Evolutionary conservation across 2,797 vertebrate genomes (phyloP).

Genomic region (Brachyrhaphis roseni): DNA sequence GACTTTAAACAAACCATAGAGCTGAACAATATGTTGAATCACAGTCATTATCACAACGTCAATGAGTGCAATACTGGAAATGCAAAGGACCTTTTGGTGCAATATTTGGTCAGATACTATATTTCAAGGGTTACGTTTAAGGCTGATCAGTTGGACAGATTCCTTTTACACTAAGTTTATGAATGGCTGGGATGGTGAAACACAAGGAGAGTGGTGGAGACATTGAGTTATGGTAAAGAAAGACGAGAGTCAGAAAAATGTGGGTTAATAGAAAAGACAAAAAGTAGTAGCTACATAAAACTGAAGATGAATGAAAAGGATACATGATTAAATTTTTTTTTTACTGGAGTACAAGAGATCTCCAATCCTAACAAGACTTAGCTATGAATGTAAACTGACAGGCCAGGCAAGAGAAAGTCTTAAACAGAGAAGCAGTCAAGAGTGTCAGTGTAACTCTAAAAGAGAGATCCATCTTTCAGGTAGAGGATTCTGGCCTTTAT

Average conservation of each 20-base stretch:
- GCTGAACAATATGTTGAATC: not conserved
- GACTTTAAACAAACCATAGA: not conserved
- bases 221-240: not conserved
- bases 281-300: not conserved
- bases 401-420: too few species aligned
- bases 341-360: not conserved
- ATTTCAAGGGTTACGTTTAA: not conserved
- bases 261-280: not conserved
- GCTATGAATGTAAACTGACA: too few species aligned
- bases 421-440: too few species aligned
- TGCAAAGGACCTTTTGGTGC: not conserved
- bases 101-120: not conserved
- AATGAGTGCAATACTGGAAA: not conserved
- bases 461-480: too few species aligned
- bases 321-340: not conserved
- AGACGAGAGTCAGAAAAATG: not conserved
- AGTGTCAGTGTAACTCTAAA: too few species aligned
- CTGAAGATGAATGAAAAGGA: not conserved
- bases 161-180: not conserved
- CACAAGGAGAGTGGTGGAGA: not conserved
- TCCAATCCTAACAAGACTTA: conserved; percentile 44
- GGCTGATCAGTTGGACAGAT: not conserved
- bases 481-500: not conserved
- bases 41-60: not conserved
- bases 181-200: not conserved